Conservation (phyloP, 2,113 vertebrate genomes). For the Notechis scutatus region DNA sequence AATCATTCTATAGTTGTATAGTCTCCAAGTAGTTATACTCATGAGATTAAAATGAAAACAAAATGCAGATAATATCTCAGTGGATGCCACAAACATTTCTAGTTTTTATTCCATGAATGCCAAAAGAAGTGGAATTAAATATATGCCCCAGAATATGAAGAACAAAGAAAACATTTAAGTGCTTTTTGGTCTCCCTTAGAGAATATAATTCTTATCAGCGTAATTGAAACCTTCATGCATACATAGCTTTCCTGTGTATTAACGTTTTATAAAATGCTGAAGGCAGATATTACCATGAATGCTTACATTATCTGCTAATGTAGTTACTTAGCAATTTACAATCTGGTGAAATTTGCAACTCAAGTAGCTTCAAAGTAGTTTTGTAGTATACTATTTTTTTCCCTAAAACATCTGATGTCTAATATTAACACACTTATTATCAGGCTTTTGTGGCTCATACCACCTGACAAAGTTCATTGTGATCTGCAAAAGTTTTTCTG, state of each 20-base stretch:
- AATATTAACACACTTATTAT: background rate
- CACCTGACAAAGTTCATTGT: background rate
- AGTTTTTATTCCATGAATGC: background rate
- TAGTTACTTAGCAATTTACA: conserved; percentile 47
- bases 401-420: background rate
- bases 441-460: background rate
- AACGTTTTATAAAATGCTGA: conserved; percentile 1
- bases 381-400: conserved; percentile 7
- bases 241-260: background rate
- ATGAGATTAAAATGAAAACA: conserved; percentile 14
- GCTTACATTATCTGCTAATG: conserved; percentile 28
- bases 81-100: conserved; percentile 1
- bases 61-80: conserved; percentile 21
- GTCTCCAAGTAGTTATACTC: conserved; percentile 10
- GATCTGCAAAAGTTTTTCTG: background rate
- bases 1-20: background rate
- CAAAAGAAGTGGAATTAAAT: conserved; percentile 21
- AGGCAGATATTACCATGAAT: conserved; percentile 21
- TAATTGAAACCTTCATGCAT: conserved; percentile 13
- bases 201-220: background rate
- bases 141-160: conserved; percentile 5
- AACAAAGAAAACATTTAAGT: conserved; percentile 11
- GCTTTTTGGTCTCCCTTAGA: conserved; percentile 12
- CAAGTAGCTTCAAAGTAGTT: conserved; percentile 27
- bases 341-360: conserved; percentile 41